Base-by-base conservation (phyloP, 2,797 vertebrate genomes). In the Gastrophryne carolinensis region DNA sequence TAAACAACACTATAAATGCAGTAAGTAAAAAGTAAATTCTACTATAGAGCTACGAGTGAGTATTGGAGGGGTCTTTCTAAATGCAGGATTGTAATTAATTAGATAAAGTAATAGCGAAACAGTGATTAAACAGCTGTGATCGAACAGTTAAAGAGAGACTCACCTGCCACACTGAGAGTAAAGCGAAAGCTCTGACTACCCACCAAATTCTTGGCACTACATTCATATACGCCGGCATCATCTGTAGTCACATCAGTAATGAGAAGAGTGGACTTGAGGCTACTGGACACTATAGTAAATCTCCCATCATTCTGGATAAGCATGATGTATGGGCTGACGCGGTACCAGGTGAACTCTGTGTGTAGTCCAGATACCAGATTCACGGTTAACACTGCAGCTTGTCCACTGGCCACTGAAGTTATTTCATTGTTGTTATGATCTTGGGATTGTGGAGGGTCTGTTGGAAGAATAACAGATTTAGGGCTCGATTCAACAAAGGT, bases 201-300 rank as follows among this genome's bases (percentile, higher is more conserved):
- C 8, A 35, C 23, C 13, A 34, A 1, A 37, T 61, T 61, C 0
- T 1, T 2, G 7, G 44, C 57, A 7, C 1, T 37, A 37, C 69
- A 72, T 61, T 61, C 30, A 47, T 72, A 72, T 7, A 2, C 27
- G 61, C 69, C 69, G 37, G 23, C n/a, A 2, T 72, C 29, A 1
- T 60, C 21, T 8, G 0, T 0, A 2, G 69, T 35, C 41, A 37
- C 30, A 9, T 23, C 2, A 12, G 8, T 1, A 13, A 72, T 47
- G 3, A 23, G 21, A 2, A 72, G 69, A 3, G 6, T 61, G 29
- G 69, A 72, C 17, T 15, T 10, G 27, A 35, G 52, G 0, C 6
- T 1, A 21, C 29, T 62, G 17, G 29, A 35, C 15, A 0, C 23
- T 12, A 72, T 23, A 2, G 0, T 26, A 21, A 72, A 26, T 27